These are phyloP conservation scores for Neoascia interrupta DNA, from an alignment of 2,888 invertebrate genomes.

Conservation along the genomic window DNA sequence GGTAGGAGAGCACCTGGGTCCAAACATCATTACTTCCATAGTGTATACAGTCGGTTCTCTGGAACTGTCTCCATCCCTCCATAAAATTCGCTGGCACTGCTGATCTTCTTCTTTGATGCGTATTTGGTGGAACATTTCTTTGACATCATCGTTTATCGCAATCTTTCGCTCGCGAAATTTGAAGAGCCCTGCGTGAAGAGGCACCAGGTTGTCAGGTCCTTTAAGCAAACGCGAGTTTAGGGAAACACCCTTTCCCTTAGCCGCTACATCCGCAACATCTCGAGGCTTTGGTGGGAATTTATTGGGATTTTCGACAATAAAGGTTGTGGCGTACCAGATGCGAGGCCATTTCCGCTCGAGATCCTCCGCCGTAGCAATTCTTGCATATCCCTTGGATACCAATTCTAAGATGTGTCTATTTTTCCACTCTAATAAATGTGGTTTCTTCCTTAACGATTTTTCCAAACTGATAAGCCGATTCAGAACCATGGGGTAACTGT, in stretches of 20 bases:
- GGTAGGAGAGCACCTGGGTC: constrained; percentile 5
- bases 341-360: constrained; percentile 11
- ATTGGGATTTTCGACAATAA: constrained; percentile 30
- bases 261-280: constrained; percentile 52
- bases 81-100: constrained; percentile 27
- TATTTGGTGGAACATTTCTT: constrained; percentile 37
- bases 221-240: constrained; percentile 57
- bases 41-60: constrained; percentile 5
- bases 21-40: constrained; percentile 27
- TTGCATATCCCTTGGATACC: background rate
- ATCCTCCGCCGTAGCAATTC: constrained; percentile 35
- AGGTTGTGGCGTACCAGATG: constrained; percentile 71
- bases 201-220: constrained; percentile 28
- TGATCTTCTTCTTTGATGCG: background rate
- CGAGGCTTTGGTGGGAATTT: constrained; percentile 32
- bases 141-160: constrained; percentile 27
- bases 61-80: constrained; percentile 53
- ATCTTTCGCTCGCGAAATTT: constrained; percentile 38
- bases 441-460: constrained; percentile 31
- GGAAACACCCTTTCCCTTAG: constrained; percentile 24
- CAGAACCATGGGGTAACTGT: background rate
- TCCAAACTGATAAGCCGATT: constrained; percentile 15
- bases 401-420: constrained; percentile 26
- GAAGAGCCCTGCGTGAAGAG: constrained; percentile 24
- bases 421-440: constrained; percentile 19